Conservation (phyloP, 2,113 vertebrate genomes). For the Xyrauchen texanus region DNA sequence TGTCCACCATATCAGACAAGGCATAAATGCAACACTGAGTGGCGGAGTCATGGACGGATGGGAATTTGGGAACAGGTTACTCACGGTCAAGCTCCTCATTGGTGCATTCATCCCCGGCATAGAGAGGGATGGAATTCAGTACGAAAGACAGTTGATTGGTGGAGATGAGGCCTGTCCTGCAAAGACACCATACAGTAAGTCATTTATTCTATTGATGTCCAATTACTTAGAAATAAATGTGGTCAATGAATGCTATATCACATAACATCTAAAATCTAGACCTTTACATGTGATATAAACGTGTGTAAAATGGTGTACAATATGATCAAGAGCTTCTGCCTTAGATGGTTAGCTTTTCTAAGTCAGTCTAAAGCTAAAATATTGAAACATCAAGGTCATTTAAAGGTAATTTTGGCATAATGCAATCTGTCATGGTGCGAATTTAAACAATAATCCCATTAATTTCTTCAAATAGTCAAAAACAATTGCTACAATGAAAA, state of each 20-base stretch:
- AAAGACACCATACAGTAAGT: conserved; percentile 19
- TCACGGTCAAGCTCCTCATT: conserved; percentile 86
- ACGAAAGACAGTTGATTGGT: conserved; percentile 50
- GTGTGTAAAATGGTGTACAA: not conserved
- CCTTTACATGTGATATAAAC: conserved; percentile 16
- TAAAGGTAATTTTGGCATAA: not conserved
- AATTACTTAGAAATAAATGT: not conserved
- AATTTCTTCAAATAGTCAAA: not conserved
- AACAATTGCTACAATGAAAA: too few species aligned
- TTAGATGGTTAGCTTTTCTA: not conserved
- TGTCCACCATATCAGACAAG: conserved; percentile 79
- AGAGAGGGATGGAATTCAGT: conserved; percentile 70
- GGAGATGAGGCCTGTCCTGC: conserved; percentile 47
- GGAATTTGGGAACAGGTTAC: conserved; percentile 64
- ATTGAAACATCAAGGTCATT: not conserved
- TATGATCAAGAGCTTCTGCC: not conserved
- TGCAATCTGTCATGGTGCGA: not conserved
- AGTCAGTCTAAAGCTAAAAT: not conserved
- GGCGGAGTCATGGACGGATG: conserved; percentile 71
- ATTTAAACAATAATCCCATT: not conserved
- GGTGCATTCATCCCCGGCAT: conserved; percentile 82
- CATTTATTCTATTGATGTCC: not conserved
- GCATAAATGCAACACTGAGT: conserved; percentile 76
- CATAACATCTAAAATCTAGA: not conserved
- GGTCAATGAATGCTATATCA: conserved; percentile 2